Conservation (phyloP, 1,140 invertebrate species). For the Conopomorpha cramerella region DNA sequence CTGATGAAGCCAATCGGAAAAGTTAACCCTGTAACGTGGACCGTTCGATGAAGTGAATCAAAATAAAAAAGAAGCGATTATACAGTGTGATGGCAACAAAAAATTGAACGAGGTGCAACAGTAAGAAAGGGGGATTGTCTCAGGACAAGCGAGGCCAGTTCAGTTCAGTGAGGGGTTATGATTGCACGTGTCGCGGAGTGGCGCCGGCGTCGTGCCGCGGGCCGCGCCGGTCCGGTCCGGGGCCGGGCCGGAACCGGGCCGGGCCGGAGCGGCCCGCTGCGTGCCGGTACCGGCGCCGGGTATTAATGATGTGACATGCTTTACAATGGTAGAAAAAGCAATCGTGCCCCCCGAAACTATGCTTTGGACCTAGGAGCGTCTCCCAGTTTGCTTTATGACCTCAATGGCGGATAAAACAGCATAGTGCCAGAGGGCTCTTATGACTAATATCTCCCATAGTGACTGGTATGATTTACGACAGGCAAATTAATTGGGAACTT, state of each 20-base stretch:
- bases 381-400: too few species aligned
- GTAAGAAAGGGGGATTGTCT: slow-evolving; percentile 54
- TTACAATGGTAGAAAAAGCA: slow-evolving; percentile 51
- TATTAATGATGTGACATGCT: slow-evolving; percentile 46
- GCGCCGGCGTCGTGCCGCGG: too few species aligned
- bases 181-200: slow-evolving; percentile 56
- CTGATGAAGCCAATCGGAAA: slow-evolving; percentile 57
- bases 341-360: too few species aligned
- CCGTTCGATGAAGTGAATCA: slow-evolving; percentile 59
- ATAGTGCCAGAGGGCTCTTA: too few species aligned
- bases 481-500: slow-evolving; percentile 45
- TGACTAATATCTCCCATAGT: slow-evolving; percentile 39
- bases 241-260: too few species aligned
- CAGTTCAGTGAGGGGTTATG: slow-evolving; percentile 51
- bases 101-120: slow-evolving; percentile 58
- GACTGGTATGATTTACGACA: slow-evolving; percentile 43
- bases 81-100: slow-evolving; percentile 52
- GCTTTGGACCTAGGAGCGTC: too few species aligned
- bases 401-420: too few species aligned
- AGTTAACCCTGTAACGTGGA: slow-evolving; percentile 60
- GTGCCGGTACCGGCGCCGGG: slow-evolving; percentile 27
- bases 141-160: slow-evolving; percentile 56
- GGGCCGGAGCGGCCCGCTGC: too few species aligned
- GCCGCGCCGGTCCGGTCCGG: too few species aligned
- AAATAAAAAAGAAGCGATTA: slow-evolving; percentile 57